Percentiles rank a stretch among this genome's conserved stretches.
Evolutionary conservation across 92 coral and sea anemone genomes (phyloP).

Genomic region (Zoanthus solanderi): DNA sequence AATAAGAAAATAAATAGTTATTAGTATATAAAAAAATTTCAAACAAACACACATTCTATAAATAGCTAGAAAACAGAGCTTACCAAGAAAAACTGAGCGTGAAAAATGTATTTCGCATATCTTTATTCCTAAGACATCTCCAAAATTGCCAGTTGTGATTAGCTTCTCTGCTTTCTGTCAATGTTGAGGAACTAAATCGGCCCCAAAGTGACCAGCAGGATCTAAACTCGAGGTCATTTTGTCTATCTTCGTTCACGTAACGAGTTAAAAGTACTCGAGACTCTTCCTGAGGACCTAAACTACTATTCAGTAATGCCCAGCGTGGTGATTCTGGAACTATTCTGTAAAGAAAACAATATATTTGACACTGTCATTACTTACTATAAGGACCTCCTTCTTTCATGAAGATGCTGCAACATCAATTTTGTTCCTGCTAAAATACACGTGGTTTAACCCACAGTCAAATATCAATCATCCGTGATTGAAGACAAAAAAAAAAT

Average conservation of each 20-base stretch:
- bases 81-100: slow-evolving; percentile 37
- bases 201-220: slow-evolving; percentile 59
- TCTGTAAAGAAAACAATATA: slow-evolving; percentile 26
- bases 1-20: not conserved
- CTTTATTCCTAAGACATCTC: slow-evolving; percentile 66
- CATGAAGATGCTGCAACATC: no score
- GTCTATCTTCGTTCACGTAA: slow-evolving; percentile 55
- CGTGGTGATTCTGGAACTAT: slow-evolving; percentile 84
- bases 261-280: slow-evolving; percentile 72
- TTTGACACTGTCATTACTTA: not conserved
- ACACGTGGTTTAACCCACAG: no score
- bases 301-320: slow-evolving; percentile 71
- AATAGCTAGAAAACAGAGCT: not conserved
- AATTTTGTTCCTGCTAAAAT: no score
- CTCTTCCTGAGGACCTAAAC: slow-evolving; percentile 50
- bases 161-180: not conserved
- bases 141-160: slow-evolving; percentile 51
- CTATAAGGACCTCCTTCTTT: no score
- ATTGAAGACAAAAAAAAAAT: no score
- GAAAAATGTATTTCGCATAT: slow-evolving; percentile 38
- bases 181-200: slow-evolving; percentile 8
- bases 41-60: not conserved
- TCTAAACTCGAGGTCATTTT: slow-evolving; percentile 22
- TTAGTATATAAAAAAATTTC: not conserved
- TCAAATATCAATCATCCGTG: no score